Conservation (phyloP, 2,888 invertebrate genomes). For the Epinotia bilunana region DNA sequence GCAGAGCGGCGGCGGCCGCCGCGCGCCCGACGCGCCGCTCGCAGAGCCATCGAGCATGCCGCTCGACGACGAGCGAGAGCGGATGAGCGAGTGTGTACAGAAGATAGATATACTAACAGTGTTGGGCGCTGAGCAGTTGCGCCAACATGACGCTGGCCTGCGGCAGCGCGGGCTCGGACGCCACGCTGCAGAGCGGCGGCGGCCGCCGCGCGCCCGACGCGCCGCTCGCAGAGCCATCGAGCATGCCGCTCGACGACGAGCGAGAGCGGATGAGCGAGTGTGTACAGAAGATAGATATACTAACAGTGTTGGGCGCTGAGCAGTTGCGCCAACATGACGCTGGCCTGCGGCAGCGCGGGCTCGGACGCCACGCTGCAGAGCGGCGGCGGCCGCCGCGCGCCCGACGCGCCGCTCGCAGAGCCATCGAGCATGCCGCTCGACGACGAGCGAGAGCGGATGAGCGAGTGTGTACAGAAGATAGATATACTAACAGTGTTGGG, state of each 20-base stretch:
- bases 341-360: too few relatives aligned
- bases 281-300: neutral
- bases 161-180: conserved; percentile 50
- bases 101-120: neutral
- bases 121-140: neutral
- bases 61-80: conserved; percentile 67
- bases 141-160: too few relatives aligned
- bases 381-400: conserved; percentile 74
- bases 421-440: conserved; percentile 74
- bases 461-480: conserved; percentile 48
- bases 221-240: conserved; percentile 50
- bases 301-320: conserved; percentile 4
- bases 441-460: conserved; percentile 73
- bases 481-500: conserved; percentile 81
- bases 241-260: conserved; percentile 75
- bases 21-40: too few relatives aligned
- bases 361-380: conserved; percentile 86
- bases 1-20: conserved; percentile 84
- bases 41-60: conserved; percentile 67
- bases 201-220: conserved; percentile 50
- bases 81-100: neutral
- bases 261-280: conserved; percentile 49
- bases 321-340: too few relatives aligned
- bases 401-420: too few relatives aligned
- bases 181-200: conserved; percentile 88